Evolutionary conservation across 2,888 invertebrate species (phyloP).

Genomic region (Polymixis flavicincta): DNA sequence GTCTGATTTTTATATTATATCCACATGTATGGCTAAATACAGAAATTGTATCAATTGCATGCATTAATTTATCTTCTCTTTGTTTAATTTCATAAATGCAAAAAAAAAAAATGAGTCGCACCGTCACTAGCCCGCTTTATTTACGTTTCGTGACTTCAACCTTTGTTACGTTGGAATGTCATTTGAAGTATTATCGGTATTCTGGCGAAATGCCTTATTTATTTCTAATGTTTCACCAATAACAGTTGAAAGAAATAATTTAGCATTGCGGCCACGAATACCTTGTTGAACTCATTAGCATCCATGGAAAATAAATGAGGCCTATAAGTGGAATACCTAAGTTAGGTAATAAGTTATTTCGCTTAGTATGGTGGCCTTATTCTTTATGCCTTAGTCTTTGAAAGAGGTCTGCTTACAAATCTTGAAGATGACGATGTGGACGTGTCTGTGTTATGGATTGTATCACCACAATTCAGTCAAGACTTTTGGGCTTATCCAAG

Average conservation of each 20-base stretch:
- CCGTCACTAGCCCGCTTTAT: slow-evolving; percentile 68
- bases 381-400: neutral
- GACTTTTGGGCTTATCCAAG: neutral
- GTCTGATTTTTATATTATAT: too few species aligned
- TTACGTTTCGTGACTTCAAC: slow-evolving; percentile 84
- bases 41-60: too few species aligned
- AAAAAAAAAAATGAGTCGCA: slow-evolving; percentile 12
- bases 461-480: neutral
- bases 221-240: slow-evolving; percentile 78
- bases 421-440: neutral
- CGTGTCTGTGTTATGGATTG: too few species aligned
- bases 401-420: neutral
- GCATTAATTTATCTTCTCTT: neutral
- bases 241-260: slow-evolving; percentile 74
- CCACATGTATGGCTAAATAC: too few species aligned
- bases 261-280: slow-evolving; percentile 64
- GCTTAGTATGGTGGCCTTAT: neutral
- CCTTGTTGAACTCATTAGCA: slow-evolving; percentile 64
- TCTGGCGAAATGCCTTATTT: slow-evolving; percentile 84
- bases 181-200: slow-evolving; percentile 86
- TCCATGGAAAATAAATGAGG: slow-evolving; percentile 40
- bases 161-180: slow-evolving; percentile 84
- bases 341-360: slow-evolving; percentile 5
- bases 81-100: neutral
- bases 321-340: slow-evolving; percentile 21